Percentiles rank a stretch among this genome's conserved stretches.
These are phyloP conservation scores for Macrochelys suwanniensis DNA, from an alignment of 2,797 vertebrate species.

Conservation along the genomic window DNA sequence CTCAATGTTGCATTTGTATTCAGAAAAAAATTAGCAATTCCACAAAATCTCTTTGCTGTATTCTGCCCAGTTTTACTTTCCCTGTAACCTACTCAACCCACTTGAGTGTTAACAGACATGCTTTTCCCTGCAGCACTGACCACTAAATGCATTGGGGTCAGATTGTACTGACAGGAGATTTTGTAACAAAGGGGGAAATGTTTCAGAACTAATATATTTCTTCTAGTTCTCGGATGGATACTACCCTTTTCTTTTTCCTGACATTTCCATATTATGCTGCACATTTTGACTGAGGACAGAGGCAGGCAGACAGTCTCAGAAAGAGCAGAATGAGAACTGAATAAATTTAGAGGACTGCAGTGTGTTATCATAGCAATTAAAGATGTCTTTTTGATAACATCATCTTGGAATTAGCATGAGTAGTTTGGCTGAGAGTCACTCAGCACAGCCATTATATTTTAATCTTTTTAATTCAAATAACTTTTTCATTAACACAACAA, in stretches of 20 bases:
- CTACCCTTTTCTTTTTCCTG: background rate
- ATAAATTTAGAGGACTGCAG: background rate
- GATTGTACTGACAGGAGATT: background rate
- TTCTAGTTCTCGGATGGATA: background rate
- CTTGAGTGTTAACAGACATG: background rate
- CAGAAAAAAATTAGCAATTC: slow-evolving; percentile 16
- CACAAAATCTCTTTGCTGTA: background rate
- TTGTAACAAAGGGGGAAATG: background rate
- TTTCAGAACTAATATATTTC: background rate
- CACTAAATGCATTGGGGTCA: background rate
- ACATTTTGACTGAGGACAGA: background rate
- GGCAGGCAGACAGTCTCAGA: background rate
- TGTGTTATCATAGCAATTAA: background rate
- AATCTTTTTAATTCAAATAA: background rate
- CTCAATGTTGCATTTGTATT: slow-evolving; percentile 14
- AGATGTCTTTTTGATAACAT: background rate
- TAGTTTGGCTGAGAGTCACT: background rate
- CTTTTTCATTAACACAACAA: background rate
- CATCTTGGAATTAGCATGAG: background rate
- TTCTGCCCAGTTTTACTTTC: slow-evolving; percentile 20
- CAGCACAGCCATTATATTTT: background rate
- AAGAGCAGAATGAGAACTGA: background rate
- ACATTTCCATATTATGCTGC: background rate
- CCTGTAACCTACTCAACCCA: background rate
- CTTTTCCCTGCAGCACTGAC: background rate